Evolutionary conservation across 2,888 invertebrate genomes (phyloP).

Genomic region (Drosophila infuscata): DNA sequence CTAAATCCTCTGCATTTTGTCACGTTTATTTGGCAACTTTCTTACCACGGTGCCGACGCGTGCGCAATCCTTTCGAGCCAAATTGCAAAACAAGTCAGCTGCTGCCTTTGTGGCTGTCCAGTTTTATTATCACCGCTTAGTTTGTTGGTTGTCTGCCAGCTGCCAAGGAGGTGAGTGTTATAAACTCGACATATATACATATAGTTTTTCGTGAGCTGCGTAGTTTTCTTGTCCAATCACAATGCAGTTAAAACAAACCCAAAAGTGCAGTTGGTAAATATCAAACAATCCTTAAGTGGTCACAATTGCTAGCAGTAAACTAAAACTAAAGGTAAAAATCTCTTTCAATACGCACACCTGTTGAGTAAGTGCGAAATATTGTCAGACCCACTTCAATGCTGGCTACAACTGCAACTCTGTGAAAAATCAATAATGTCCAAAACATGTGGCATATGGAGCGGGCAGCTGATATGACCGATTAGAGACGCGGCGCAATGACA

Average conservation of each 20-base stretch:
- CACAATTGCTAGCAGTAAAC: no score
- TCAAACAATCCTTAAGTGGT: background rate
- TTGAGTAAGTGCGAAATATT: slow-evolving; percentile 23
- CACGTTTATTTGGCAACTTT: background rate
- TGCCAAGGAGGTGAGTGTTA: slow-evolving; percentile 33
- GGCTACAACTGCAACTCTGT: slow-evolving; percentile 32
- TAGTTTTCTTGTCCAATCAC: slow-evolving; percentile 26
- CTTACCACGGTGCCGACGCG: slow-evolving; percentile 45
- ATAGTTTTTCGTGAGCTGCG: slow-evolving; percentile 21
- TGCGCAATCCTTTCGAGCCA: slow-evolving; percentile 38
- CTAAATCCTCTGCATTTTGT: background rate
- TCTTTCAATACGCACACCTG: slow-evolving; percentile 30
- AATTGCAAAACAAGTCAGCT: slow-evolving; percentile 34
- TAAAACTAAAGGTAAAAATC: background rate
- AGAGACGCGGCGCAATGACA: slow-evolving; percentile 10
- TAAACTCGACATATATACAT: no score
- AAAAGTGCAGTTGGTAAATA: background rate
- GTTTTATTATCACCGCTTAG: slow-evolving; percentile 32
- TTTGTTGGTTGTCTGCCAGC: slow-evolving; percentile 28
- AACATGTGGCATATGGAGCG: slow-evolving; percentile 54
- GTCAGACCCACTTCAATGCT: slow-evolving; percentile 4
- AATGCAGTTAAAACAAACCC: slow-evolving; percentile 21
- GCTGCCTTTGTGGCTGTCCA: slow-evolving; percentile 30
- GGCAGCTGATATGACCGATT: slow-evolving; percentile 54
- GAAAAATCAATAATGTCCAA: slow-evolving; percentile 68